Evolutionary conservation across 2,113 vertebrate species (phyloP).

Genomic region (Dromas ardeola): DNA sequence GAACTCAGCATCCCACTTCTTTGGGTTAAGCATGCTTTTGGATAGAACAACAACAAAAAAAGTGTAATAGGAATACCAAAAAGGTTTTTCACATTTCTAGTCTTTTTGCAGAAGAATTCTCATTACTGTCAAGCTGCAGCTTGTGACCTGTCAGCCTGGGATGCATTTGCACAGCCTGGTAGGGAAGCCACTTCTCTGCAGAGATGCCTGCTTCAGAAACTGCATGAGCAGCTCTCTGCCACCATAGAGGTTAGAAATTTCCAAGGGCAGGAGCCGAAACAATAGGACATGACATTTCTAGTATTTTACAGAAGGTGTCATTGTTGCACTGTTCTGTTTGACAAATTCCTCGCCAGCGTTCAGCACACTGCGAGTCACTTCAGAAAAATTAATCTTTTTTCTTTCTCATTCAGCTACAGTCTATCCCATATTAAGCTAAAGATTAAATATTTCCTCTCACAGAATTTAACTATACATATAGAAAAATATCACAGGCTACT

Average conservation of each 20-base stretch:
- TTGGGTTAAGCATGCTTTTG: background rate
- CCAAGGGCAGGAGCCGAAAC: background rate
- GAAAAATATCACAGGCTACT: background rate
- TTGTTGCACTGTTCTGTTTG: background rate
- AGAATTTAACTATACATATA: background rate
- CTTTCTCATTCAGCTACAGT: background rate
- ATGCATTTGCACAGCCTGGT: background rate
- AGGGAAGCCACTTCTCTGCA: background rate
- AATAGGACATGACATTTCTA: background rate
- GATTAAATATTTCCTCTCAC: background rate
- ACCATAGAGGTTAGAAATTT: background rate
- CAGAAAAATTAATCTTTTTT: background rate
- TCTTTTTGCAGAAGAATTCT: background rate
- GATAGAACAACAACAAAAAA: background rate
- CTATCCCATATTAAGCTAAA: background rate
- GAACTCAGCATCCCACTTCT: background rate
- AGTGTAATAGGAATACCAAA: background rate
- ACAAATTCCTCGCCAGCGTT: background rate
- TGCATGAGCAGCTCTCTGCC: background rate
- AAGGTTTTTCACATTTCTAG: background rate
- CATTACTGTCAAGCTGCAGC: background rate
- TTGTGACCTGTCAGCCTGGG: background rate
- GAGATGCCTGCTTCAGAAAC: background rate
- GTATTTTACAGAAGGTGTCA: conserved; percentile 47
- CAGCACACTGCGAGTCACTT: background rate